Conservation (phyloP, 2,113 vertebrate genomes). For the Synodontis membranacea region DNA sequence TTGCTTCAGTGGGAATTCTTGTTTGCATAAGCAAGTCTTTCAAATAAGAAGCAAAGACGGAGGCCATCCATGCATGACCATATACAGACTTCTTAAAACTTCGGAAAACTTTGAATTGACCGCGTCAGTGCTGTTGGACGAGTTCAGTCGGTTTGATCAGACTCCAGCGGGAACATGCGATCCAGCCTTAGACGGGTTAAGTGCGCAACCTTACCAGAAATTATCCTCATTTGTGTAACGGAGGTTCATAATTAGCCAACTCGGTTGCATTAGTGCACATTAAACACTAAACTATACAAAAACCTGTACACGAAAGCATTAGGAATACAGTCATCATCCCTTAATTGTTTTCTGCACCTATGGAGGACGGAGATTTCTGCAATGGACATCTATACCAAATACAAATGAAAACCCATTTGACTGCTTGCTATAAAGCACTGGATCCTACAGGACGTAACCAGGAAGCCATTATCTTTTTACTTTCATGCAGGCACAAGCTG, state of each 20-base stretch:
- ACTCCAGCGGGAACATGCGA: not conserved
- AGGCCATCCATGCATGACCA: constrained; percentile 1
- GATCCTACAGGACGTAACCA: not conserved
- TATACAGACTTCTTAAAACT: not conserved
- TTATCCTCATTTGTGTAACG: not conserved
- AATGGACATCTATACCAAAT: not conserved
- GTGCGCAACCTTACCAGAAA: not conserved
- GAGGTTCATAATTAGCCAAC: not conserved
- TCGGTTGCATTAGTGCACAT: not conserved
- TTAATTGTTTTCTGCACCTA: not conserved
- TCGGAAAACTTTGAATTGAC: not conserved
- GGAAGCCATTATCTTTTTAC: not conserved
- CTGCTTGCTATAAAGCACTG: not conserved
- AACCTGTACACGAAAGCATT: not conserved
- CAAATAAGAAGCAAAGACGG: constrained; percentile 24
- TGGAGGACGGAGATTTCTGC: not conserved
- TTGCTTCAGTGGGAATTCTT: constrained; percentile 34
- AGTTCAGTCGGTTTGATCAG: no score
- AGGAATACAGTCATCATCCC: not conserved
- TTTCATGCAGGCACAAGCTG: not conserved
- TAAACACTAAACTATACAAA: not conserved
- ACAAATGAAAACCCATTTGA: not conserved
- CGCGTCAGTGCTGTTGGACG: not conserved
- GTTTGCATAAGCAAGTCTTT: constrained; percentile 38
- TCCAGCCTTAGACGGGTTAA: not conserved